These are phyloP conservation scores for Sesia bembeciformis DNA, from an alignment of 2,888 invertebrate species.

Conservation along the genomic window DNA sequence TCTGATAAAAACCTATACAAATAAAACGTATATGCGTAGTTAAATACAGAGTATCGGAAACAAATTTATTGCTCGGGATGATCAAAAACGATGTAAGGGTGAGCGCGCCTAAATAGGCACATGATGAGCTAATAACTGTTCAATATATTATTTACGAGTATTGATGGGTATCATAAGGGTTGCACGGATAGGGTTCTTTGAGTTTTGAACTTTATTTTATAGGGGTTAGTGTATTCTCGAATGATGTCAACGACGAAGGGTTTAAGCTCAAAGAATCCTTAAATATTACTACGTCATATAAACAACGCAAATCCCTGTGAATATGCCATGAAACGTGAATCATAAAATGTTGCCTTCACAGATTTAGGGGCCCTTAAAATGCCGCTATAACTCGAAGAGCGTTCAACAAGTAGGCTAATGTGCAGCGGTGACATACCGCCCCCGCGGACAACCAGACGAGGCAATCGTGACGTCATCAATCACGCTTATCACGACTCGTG, in stretches of 20 bases:
- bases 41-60: conserved; percentile 12
- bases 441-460: conserved; percentile 6
- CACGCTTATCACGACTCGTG: conserved; percentile 50
- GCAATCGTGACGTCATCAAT: conserved; percentile 58
- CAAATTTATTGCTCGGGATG: conserved; percentile 9
- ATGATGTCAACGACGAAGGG: too few relatives aligned
- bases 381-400: background rate
- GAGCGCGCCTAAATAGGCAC: background rate
- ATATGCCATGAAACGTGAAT: background rate
- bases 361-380: background rate
- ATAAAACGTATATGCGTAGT: conserved; percentile 10
- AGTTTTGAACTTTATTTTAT: too few relatives aligned
- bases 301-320: too few relatives aligned
- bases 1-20: conserved; percentile 12
- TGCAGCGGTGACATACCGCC: conserved; percentile 10
- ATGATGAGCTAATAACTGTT: background rate
- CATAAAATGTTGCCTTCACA: background rate
- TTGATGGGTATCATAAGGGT: too few relatives aligned
- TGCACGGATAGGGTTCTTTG: too few relatives aligned
- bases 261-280: too few relatives aligned
- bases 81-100: conserved; percentile 2
- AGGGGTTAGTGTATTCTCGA: too few relatives aligned
- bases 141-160: background rate
- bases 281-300: too few relatives aligned
- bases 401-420: conserved; percentile 36